A percentile compares a stretch with the other conserved stretches of the same genome.
Evolutionary conservation across 2,888 invertebrate genomes (phyloP).

Genomic region (Apodemia mormo): DNA sequence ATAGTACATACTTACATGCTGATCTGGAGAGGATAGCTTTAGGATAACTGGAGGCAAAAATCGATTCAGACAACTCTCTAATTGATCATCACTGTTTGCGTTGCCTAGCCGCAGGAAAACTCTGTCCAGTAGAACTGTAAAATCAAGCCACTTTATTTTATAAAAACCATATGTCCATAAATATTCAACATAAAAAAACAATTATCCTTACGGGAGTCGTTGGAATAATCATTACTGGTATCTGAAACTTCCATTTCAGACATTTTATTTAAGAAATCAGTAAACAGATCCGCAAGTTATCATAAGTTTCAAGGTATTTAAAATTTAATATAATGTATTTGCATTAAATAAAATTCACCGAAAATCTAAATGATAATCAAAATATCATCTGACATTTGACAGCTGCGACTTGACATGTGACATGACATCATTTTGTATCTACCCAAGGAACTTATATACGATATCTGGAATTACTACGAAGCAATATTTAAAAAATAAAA

Average conservation of each 20-base stretch:
- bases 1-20: conserved; percentile 81
- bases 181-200: conserved; percentile 2
- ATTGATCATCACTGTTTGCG: conserved; percentile 93
- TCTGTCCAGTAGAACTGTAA: conserved; percentile 91
- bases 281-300: conserved; percentile 30
- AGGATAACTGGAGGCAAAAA: conserved; percentile 94
- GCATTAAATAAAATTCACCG: conserved; percentile 28
- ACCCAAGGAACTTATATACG: too few relatives aligned
- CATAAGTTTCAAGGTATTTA: conserved; percentile 23
- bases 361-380: conserved; percentile 53
- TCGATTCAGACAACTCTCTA: conserved; percentile 89
- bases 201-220: conserved; percentile 64
- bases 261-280: conserved; percentile 50
- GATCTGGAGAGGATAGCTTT: conserved; percentile 93
- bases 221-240: conserved; percentile 63
- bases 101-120: conserved; percentile 94
- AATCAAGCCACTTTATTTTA: conserved; percentile 42
- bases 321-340: not conserved
- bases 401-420: not conserved
- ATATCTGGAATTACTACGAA: too few relatives aligned
- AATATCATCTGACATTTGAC: conserved; percentile 35
- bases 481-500: too few relatives aligned
- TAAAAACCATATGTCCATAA: not conserved
- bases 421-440: too few relatives aligned
- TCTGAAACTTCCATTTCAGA: conserved; percentile 76